Evolutionary conservation across 2,797 vertebrate species (phyloP), one percentile per base, ranked within the genome.

Genomic region (Triplophysa bombifrons): DNA sequence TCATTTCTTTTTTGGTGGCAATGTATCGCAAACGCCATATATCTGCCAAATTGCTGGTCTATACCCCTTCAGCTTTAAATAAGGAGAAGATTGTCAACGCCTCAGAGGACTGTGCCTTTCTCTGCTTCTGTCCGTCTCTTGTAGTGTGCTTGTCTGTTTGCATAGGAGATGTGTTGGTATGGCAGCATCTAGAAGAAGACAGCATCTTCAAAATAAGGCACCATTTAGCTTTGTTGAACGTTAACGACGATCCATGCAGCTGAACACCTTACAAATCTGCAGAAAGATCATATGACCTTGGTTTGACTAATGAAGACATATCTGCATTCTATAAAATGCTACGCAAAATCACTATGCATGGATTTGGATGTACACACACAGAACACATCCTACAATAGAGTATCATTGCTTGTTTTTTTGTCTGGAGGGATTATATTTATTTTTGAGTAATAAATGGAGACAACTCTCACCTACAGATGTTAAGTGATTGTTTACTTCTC

Each of bases 221-320:
- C 38, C 38, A n/a, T 41, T 46, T 16, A 11, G 58, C 66, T 10
- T 55, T 17, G 17, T 19, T 50, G 41, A 74, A 76, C 22, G 56
- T 41, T 16, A 27, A 74, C 9, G 7, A 10, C 10, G 41, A 48
- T 38, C 6, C 17, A 25, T 53, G 61, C 65, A 46, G 17, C 72
- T 68, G 25, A 69, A 46, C 63, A 34, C 53, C 2, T 0, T 70
- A 2, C n/a, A 56, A 65, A 48, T 78, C 72, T n/a, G n/a, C 19
- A 13, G 25, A 53, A 46, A 41, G 41, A 63, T 71, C 73, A 61
- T 48, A 61, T 85, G 82, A 85, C 80, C 84, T 85, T 85, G 76
- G 79, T 84, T 80, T 46, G 34, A 44, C 64, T 60, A 70, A 69
- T 78, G 66, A 51, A 68, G 51, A 76, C 55, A 77, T 60, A 46